A percentile compares a stretch with the other conserved stretches of the same genome.
phyloP scores from a whole-genome alignment of 2,797 vertebrate species.

The Xyrichtys novacula region DNA sequence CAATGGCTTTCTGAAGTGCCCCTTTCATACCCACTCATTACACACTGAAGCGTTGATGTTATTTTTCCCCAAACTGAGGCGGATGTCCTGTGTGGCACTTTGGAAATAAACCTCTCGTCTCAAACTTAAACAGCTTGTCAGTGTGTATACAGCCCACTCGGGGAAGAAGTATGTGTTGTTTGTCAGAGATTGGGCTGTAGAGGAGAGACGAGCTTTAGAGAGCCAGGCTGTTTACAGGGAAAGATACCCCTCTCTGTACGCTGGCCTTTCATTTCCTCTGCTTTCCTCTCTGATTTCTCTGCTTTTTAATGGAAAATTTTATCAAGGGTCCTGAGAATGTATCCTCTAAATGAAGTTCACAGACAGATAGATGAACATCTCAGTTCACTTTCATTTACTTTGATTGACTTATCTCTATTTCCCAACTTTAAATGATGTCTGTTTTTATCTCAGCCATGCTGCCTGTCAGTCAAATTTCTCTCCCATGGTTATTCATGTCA shows the following conservation, averaged over 20 bases:
- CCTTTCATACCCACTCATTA: too few species aligned
- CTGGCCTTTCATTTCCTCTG: constrained; percentile 70
- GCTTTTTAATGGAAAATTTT: constrained; percentile 42
- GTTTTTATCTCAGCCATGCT: neutral
- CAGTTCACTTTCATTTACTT: neutral
- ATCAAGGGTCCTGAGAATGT: constrained; percentile 27
- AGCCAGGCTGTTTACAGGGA: constrained; percentile 57
- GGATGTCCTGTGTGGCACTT: constrained; percentile 8
- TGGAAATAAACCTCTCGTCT: constrained; percentile 53
- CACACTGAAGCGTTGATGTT: too few species aligned
- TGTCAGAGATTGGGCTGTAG: constrained; percentile 29
- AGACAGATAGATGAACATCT: neutral
- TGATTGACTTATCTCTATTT: neutral
- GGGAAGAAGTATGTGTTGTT: constrained; percentile 50
- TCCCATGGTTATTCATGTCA: constrained; percentile 26
- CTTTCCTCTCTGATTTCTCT: constrained; percentile 13
- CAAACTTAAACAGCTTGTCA: constrained; percentile 49
- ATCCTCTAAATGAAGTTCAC: constrained; percentile 5
- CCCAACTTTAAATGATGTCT: neutral
- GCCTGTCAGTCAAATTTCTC: constrained; percentile 15
- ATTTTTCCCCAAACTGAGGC: constrained; percentile 21
- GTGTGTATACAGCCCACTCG: constrained; percentile 16
- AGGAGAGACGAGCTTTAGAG: constrained; percentile 32
- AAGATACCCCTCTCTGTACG: constrained; percentile 32
- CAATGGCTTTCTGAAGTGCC: too few species aligned